Percentiles rank a stretch among this genome's conserved stretches.
Evolutionary conservation across 2,888 invertebrate species (phyloP).

Genomic region (Mylabris sibirica): DNA sequence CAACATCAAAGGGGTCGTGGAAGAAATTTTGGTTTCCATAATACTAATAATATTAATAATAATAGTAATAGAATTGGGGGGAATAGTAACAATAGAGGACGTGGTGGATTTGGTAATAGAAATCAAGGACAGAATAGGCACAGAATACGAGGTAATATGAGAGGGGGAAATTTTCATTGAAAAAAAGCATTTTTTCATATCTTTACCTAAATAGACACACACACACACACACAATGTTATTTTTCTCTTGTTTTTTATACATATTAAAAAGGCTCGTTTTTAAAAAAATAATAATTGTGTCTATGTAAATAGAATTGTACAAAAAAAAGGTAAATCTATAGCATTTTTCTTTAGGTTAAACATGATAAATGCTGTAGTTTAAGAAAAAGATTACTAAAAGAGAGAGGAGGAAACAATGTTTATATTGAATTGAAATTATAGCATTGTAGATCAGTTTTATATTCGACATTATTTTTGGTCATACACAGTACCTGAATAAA

Average conservation of each 20-base stretch:
- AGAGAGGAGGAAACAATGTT: not conserved
- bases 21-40: not conserved
- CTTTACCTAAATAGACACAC: no score
- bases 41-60: not conserved
- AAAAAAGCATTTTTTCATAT: no score
- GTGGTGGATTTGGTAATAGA: conserved; percentile 1
- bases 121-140: not conserved
- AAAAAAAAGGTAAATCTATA: not conserved
- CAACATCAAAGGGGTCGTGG: not conserved
- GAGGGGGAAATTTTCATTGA: not conserved
- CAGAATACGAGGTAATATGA: not conserved
- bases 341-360: not conserved
- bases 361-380: not conserved
- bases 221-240: no score
- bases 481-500: conserved; percentile 4
- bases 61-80: not conserved
- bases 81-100: not conserved
- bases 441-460: not conserved
- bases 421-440: not conserved
- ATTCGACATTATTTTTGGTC: not conserved
- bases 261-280: no score
- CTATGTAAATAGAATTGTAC: conserved; percentile 2
- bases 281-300: not conserved
- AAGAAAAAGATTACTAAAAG: no score
- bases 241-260: no score